phyloP scores from a whole-genome alignment of 1,140 invertebrate species.

The Pentalonia nigronervosa region DNA sequence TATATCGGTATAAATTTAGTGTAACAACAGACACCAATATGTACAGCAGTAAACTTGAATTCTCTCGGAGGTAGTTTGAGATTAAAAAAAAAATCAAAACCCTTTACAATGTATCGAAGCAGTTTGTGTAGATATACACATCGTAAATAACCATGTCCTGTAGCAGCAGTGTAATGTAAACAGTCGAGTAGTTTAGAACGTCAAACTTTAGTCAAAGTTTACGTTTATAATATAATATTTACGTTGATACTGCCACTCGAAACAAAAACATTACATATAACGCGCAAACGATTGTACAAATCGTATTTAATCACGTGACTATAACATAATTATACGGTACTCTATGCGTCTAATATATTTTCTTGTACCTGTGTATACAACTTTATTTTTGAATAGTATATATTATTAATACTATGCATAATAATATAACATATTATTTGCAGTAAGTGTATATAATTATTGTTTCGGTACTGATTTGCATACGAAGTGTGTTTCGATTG shows the following conservation, averaged over 20 bases:
- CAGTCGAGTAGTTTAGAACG: neutral
- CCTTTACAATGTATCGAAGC: neutral
- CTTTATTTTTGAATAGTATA: neutral
- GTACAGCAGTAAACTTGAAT: neutral
- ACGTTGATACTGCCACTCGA: neutral
- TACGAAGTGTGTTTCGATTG: neutral
- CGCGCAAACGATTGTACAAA: neutral
- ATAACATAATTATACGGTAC: neutral
- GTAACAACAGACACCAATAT: neutral
- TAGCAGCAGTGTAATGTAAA: neutral
- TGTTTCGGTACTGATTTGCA: neutral
- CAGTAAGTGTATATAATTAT: neutral
- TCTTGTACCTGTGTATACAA: neutral
- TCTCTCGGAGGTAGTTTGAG: neutral
- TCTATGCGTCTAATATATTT: neutral
- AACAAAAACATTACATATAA: neutral
- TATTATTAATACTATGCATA: neutral
- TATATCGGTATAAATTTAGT: neutral
- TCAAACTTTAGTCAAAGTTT: neutral
- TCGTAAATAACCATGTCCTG: neutral
- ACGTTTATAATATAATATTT: constrained; percentile 1
- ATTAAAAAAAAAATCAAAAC: neutral
- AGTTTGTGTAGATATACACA: neutral
- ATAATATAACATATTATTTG: neutral
- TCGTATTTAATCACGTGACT: neutral